A percentile compares a stretch with the other conserved stretches of the same genome.
Evolutionary conservation across 1,140 invertebrate genomes (phyloP).

Genomic region (Brachionus sp.): DNA sequence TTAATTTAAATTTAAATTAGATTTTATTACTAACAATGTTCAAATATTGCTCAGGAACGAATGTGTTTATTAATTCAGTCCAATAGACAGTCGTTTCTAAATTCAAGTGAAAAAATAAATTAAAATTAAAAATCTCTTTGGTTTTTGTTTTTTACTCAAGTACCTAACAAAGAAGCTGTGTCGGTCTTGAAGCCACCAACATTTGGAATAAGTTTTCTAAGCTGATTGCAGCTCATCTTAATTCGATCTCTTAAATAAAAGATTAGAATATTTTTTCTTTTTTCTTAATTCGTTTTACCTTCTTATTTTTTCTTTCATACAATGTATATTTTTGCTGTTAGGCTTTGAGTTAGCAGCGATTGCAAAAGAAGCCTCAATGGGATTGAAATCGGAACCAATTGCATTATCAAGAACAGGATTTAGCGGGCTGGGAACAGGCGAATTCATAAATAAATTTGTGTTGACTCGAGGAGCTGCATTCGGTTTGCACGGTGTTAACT

Average conservation of each 20-base stretch:
- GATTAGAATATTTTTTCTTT: neutral
- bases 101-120: neutral
- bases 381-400: neutral
- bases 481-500: neutral
- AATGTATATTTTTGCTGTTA: neutral
- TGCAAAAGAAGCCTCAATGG: neutral
- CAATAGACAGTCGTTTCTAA: constrained; percentile 28
- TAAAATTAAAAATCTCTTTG: neutral
- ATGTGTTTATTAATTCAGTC: constrained; percentile 16
- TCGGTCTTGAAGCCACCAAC: constrained; percentile 15
- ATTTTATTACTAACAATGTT: neutral
- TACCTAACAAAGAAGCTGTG: constrained; percentile 15
- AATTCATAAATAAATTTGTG: neutral
- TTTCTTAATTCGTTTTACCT: neutral
- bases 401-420: neutral
- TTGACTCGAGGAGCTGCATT: neutral
- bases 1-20: neutral
- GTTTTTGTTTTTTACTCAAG: neutral
- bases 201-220: constrained; percentile 23
- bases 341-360: neutral
- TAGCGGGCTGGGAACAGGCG: neutral
- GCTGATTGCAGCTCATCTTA: constrained; percentile 22
- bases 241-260: neutral
- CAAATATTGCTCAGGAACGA: constrained; percentile 29
- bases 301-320: constrained; percentile 27